Conservation (phyloP, 2,797 vertebrate species). For the Pyrocephalus nanus region DNA sequence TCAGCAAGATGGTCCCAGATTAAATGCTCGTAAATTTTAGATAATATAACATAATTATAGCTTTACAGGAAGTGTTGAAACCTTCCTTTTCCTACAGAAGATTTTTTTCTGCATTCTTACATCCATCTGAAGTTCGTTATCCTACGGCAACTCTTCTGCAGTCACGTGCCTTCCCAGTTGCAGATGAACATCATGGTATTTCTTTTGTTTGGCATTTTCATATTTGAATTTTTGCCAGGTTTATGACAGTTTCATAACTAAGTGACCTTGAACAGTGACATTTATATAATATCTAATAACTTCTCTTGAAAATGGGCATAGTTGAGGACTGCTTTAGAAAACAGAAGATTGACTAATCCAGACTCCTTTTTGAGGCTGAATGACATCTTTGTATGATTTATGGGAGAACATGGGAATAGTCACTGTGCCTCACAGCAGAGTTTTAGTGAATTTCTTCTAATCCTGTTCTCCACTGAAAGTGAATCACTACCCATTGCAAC, state of each 20-base stretch:
- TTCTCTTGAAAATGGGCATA: not conserved
- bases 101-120: not conserved
- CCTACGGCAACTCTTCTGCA: not conserved
- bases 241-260: not conserved
- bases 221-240: not conserved
- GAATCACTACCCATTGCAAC: not conserved
- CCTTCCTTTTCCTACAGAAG: not conserved
- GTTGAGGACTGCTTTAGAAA: not conserved
- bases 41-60: not conserved
- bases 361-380: not conserved
- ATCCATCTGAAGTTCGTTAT: not conserved
- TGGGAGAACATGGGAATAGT: not conserved
- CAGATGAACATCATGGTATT: not conserved
- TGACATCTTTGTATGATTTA: not conserved
- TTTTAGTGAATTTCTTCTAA: not conserved
- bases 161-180: not conserved
- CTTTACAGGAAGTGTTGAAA: conserved; percentile 3
- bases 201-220: not conserved
- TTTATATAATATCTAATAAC: not conserved
- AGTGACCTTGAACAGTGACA: not conserved
- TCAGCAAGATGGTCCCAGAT: conserved; percentile 5
- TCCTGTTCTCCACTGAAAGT: not conserved
- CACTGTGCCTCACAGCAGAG: not conserved
- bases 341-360: rapidly evolving
- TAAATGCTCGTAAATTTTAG: not conserved